A percentile compares a stretch with the other conserved stretches of the same genome.
These are phyloP conservation scores for Coptodon bakossiorum DNA, from an alignment of 2,113 vertebrate genomes.

Conservation along the genomic window DNA sequence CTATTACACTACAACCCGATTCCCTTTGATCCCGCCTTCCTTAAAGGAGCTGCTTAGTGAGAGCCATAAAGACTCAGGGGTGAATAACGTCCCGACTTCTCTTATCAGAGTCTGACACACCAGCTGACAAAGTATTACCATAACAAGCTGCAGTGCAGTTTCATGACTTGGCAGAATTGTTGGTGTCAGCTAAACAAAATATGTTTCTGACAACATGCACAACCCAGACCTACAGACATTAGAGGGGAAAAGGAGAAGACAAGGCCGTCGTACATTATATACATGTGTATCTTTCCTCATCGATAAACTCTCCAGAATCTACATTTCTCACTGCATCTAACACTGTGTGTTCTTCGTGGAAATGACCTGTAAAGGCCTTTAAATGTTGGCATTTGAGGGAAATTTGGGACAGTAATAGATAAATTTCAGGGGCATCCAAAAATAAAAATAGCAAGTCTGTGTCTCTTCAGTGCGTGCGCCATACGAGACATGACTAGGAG, in stretches of 20 bases:
- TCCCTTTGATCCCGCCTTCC: slow-evolving; percentile 31
- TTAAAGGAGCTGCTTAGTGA: slow-evolving; percentile 26
- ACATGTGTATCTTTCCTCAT: background rate
- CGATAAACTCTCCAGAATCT: background rate
- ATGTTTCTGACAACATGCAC: background rate
- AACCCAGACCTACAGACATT: background rate
- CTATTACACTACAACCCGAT: slow-evolving; percentile 6
- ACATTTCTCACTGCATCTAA: background rate
- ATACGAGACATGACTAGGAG: background rate
- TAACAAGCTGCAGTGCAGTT: slow-evolving; percentile 36
- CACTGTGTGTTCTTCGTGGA: background rate
- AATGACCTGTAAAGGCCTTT: background rate
- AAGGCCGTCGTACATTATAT: accelerated
- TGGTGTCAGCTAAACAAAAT: slow-evolving; percentile 32
- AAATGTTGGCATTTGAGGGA: background rate
- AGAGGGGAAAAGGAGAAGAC: background rate
- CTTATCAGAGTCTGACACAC: slow-evolving; percentile 49
- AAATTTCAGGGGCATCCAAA: background rate
- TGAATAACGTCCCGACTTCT: slow-evolving; percentile 43
- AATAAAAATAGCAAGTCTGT: background rate
- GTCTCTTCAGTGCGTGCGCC: background rate
- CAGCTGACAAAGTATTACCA: slow-evolving; percentile 38
- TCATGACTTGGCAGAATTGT: slow-evolving; percentile 28
- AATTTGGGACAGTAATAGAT: background rate
- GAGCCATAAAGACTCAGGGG: slow-evolving; percentile 28